Percentiles rank a stretch among this genome's conserved stretches.
phyloP scores from a whole-genome alignment of 2,113 vertebrate species.

The Pomatostomus ruficeps region DNA sequence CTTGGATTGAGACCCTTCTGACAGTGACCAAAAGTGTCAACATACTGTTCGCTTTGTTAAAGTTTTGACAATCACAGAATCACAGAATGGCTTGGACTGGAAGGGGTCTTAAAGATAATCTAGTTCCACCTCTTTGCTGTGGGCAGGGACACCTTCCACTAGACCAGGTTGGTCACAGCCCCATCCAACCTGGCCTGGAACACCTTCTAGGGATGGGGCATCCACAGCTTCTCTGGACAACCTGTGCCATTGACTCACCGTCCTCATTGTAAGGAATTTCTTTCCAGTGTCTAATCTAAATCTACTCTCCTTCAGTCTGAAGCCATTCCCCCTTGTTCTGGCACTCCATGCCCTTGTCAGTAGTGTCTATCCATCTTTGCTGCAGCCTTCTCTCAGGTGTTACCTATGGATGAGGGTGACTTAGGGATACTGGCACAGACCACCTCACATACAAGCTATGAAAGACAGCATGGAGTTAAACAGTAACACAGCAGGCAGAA shows the following conservation, averaged over 20 bases:
- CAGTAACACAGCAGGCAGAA: neutral
- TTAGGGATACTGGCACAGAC: neutral
- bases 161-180: neutral
- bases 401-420: neutral
- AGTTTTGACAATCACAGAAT: neutral
- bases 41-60: fast-evolving
- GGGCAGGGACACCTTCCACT: neutral
- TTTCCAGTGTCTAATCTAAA: neutral
- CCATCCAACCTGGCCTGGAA: neutral
- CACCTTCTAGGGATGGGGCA: neutral
- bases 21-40: neutral
- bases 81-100: neutral
- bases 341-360: too few relatives aligned
- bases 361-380: too few relatives aligned
- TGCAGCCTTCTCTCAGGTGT: neutral
- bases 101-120: neutral
- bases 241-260: neutral
- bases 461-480: neutral
- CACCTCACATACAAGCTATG: neutral
- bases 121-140: neutral
- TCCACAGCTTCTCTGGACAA: neutral
- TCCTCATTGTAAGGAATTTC: neutral
- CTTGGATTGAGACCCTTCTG: neutral
- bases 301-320: neutral
- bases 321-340: neutral